Base-by-base conservation (phyloP, 2,113 vertebrate genomes). In the Bufo gargarizans region DNA sequence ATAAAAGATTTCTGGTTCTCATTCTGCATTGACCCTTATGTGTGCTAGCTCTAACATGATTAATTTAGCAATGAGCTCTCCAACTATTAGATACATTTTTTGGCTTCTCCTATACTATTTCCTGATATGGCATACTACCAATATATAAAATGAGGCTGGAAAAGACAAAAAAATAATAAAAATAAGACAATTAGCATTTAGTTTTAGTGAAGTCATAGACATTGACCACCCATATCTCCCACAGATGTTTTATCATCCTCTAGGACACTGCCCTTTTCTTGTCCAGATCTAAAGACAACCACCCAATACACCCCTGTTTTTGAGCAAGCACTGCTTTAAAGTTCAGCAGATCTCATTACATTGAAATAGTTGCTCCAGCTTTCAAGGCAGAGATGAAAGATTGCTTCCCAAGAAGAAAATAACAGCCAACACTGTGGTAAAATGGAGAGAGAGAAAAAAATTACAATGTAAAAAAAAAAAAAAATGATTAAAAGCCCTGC, bases 171-270 rank as follows among this genome's bases (percentile, higher is more conserved):
- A 33, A 33, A 33, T 1, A 33, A 33, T 33, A 33, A 33, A 69
- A 33, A 69, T 22, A 43, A 4, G 17, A 76, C 45, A 50, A 49
- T 47, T 16, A 74, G 71, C 16, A 16, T 19, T 47, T 47, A 33
- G 10, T 78, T 14, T 56, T 16, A 45, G 12, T 81, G 79, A 58
- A 1, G 33, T 81, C 58, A 58, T 45, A 17, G 79, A 58, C 33
- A 12, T 58, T 45, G 79, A 81, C 79, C 79, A 81, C 58, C 79
- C 78, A 59, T 43, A 19, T 81, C 55, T 81, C 43, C 55, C 33
- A 16, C 55, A 81, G 79, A 81, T 81, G 79, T 81, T 61, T 19
- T 61, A 81, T 81, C 79, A 61, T 81, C 79, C 79, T 61, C 79
- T 81, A 81, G 79, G 79, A 61, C 79, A 61, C 79, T 61, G 79